Evolutionary conservation across 1,140 invertebrate species (phyloP), one percentile per base, ranked within the genome.

Genomic region (Caenorhabditis briggsae): DNA sequence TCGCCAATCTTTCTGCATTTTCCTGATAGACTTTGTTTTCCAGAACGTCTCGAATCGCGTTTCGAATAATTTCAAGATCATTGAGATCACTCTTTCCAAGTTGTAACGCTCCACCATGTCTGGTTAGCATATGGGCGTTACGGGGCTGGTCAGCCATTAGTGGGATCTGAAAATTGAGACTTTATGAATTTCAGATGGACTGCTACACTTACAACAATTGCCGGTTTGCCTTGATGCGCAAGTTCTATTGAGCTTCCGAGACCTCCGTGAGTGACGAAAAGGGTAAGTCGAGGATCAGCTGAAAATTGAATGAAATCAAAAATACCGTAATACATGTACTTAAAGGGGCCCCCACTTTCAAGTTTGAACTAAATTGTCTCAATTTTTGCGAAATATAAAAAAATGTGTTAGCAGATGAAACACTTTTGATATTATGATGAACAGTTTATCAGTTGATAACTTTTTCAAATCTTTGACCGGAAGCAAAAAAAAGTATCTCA

Each of bases 221-320:
- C 85, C 23, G 90, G 90, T 18, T 88, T 86, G 16, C 88, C 88
- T 56, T 87, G 82, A 82, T 88, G 83, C 56, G 89, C 53, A 6
- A 88, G 56, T 64, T 90, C 90, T n/a, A 74, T 61, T 23, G 74
- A 74, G 33, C 89, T 86, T 43, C 89, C 89, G 46, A 87, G 86
- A 18, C 90, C 90, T 46, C 87, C 88, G 56, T 90, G 90, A 11
- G 90, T 90, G 82, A 90, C 85, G 88, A 90, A 90, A 1, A 88
- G 16, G 9, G 50, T 20, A 14, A 88, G 55, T 14, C 88, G 70
- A 25, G 84, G 82, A 84, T 90, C 90, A 48, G 87, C 90, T 85
- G 88, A 55, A 82, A 89, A 33, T 33, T 1, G 33, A 33, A 33
- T 1, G 33, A 33, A 33, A 33, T 33, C 33, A 33, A 33, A 33